Evolutionary conservation across 2,113 vertebrate genomes (phyloP).

Genomic region (Perognathus longimembris): DNA sequence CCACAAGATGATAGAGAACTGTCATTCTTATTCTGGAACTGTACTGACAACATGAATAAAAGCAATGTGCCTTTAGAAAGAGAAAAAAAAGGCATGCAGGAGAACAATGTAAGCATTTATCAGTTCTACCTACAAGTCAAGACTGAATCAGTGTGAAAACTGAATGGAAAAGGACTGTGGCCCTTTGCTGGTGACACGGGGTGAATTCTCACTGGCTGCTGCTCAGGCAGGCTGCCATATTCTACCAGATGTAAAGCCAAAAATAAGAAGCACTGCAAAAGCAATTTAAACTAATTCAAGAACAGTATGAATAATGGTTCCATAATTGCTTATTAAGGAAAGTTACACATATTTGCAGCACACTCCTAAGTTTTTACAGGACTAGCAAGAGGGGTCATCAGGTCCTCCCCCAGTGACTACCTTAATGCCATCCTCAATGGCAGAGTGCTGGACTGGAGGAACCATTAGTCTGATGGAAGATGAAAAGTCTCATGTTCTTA

Average conservation of each 20-base stretch:
- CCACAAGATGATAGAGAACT: background rate
- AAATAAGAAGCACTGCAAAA: slow-evolving; percentile 57
- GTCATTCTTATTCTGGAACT: background rate
- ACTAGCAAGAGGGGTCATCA: slow-evolving; percentile 23
- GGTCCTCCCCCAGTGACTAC: background rate
- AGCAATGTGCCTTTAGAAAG: background rate
- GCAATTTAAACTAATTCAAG: slow-evolving; percentile 49
- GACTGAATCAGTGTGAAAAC: background rate
- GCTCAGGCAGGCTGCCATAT: background rate
- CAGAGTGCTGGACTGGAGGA: slow-evolving; percentile 23
- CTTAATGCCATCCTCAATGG: background rate
- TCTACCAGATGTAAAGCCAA: slow-evolving; percentile 56
- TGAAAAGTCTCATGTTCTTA: background rate
- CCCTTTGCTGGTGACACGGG: background rate
- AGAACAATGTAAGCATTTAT: background rate
- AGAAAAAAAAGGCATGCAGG: background rate
- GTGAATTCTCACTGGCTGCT: background rate
- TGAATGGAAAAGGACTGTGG: background rate
- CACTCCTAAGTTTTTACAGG: slow-evolving; percentile 5
- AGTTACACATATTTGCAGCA: background rate
- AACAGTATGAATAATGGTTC: background rate
- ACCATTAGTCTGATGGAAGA: slow-evolving; percentile 41
- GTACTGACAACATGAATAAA: background rate
- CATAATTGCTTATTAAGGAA: slow-evolving; percentile 32
- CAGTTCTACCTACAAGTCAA: background rate